phyloP scores from a whole-genome alignment of 2,113 vertebrate genomes.

The Xiphorhynchus elegans region DNA sequence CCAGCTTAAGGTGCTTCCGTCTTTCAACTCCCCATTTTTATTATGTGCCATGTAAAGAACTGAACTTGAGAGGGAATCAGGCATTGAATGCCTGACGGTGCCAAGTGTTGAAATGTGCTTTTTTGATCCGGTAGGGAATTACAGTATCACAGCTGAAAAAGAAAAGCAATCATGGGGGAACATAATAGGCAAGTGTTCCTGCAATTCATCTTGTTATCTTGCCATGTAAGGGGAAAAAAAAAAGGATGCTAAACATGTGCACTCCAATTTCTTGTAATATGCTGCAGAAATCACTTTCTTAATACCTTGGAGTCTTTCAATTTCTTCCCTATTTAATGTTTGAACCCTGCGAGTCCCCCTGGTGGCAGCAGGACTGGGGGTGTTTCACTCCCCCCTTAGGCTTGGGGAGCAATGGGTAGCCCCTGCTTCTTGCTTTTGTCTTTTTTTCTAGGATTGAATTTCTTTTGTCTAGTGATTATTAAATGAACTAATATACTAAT shows the following conservation, averaged over 20 bases:
- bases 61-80: background rate
- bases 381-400: background rate
- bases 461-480: background rate
- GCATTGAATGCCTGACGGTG: background rate
- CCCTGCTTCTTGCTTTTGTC: background rate
- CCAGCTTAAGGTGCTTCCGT: background rate
- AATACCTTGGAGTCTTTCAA: background rate
- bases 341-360: constrained; percentile 58
- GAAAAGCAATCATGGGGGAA: background rate
- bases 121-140: background rate
- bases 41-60: background rate
- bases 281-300: background rate
- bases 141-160: background rate
- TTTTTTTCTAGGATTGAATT: background rate
- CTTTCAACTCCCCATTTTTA: background rate
- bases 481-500: background rate
- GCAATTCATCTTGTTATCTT: background rate
- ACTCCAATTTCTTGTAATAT: background rate
- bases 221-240: background rate
- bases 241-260: background rate
- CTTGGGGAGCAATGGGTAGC: background rate
- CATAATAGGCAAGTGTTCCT: background rate
- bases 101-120: background rate
- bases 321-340: background rate
- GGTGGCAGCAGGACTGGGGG: constrained; percentile 26